These are phyloP conservation scores for Caranx melampygus DNA, from an alignment of 2,113 vertebrate species.

Conservation along the genomic window DNA sequence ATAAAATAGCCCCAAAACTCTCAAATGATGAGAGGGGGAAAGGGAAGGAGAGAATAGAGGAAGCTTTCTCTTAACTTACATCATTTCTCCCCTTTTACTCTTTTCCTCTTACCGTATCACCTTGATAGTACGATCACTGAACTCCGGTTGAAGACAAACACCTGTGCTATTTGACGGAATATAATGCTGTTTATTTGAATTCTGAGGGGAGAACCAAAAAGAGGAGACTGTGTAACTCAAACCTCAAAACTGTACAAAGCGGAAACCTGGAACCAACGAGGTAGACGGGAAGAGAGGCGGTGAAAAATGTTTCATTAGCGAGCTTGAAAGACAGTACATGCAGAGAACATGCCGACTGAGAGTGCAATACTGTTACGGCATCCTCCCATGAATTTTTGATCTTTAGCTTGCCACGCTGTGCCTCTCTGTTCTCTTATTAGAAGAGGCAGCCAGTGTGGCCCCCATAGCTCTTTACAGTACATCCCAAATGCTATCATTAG, in stretches of 20 bases:
- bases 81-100: background rate
- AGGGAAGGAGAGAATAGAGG: conserved; percentile 1
- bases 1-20: conserved; percentile 7
- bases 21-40: conserved; percentile 19
- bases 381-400: conserved; percentile 67
- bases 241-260: background rate
- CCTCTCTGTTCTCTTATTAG: conserved; percentile 68
- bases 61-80: background rate
- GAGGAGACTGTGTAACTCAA: background rate
- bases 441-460: conserved; percentile 57
- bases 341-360: conserved; percentile 53
- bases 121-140: conserved; percentile 7
- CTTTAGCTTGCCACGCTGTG: conserved; percentile 32
- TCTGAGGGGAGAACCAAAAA: background rate
- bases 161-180: background rate
- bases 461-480: conserved; percentile 61
- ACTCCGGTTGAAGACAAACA: conserved; percentile 10
- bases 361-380: conserved; percentile 38
- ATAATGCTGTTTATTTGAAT: background rate
- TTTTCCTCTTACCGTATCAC: background rate
- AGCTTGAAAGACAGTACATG: conserved; percentile 42
- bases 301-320: conserved; percentile 32
- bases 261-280: conserved; percentile 10
- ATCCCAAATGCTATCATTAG: conserved; percentile 68
- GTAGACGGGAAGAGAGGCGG: background rate